Evolutionary conservation across 2,113 vertebrate species (phyloP).

Genomic region (Labrus mixtus): DNA sequence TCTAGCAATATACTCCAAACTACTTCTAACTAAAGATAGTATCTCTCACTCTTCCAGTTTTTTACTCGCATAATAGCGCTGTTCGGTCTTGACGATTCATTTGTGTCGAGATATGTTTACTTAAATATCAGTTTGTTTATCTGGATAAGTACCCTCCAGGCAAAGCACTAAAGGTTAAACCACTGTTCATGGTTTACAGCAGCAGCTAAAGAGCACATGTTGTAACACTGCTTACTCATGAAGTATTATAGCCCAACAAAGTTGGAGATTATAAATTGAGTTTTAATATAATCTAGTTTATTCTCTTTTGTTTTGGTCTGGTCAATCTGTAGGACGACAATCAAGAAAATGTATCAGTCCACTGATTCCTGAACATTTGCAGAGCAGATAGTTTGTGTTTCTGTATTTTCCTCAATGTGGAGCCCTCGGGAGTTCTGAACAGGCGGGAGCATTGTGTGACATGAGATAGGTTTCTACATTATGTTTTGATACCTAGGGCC

Average conservation of each 20-base stretch:
- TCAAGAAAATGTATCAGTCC: too few relatives aligned
- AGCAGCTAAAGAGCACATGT: neutral
- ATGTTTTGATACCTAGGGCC: too few relatives aligned
- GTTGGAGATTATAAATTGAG: neutral
- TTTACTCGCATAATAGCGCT: neutral
- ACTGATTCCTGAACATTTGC: too few relatives aligned
- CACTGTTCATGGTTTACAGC: neutral
- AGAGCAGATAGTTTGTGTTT: too few relatives aligned
- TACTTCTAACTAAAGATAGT: neutral
- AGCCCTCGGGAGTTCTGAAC: too few relatives aligned
- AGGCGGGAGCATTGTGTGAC: too few relatives aligned
- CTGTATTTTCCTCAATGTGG: too few relatives aligned
- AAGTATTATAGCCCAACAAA: neutral
- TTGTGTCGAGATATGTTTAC: neutral
- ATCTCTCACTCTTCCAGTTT: neutral
- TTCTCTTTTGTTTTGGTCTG: too few relatives aligned
- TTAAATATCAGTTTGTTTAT: slow-evolving; percentile 1
- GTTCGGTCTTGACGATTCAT: neutral
- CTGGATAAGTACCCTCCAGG: neutral
- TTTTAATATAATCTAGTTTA: too few relatives aligned
- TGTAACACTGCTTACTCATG: neutral
- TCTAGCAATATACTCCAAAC: neutral
- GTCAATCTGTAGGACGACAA: too few relatives aligned
- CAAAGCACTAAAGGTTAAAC: neutral
- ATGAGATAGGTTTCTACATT: too few relatives aligned